Evolutionary conservation across 2,113 vertebrate genomes (phyloP).

Genomic region (Ivindomyrus marchei): DNA sequence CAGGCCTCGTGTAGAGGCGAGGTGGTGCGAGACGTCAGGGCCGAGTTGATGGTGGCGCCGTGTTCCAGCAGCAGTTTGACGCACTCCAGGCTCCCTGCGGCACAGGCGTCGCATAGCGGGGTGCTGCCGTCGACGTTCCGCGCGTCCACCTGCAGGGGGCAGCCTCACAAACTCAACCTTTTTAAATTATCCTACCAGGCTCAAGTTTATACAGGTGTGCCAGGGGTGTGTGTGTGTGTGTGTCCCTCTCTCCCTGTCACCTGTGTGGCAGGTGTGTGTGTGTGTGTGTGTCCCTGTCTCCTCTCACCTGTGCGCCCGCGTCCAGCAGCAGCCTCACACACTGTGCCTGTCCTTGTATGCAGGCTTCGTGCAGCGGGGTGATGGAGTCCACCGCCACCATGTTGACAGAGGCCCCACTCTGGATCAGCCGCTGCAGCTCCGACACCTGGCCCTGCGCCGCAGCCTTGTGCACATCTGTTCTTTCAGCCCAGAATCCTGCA

Average conservation of each 20-base stretch:
- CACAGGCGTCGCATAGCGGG: slow-evolving; percentile 78
- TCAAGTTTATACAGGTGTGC: background rate
- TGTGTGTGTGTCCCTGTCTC: background rate
- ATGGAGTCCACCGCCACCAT: slow-evolving; percentile 72
- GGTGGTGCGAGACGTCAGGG: slow-evolving; percentile 60
- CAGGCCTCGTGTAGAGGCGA: slow-evolving; percentile 88
- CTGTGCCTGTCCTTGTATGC: background rate
- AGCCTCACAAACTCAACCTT: background rate
- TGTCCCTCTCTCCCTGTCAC: too few relatives aligned
- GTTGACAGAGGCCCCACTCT: slow-evolving; percentile 77
- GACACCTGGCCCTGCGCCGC: slow-evolving; percentile 62
- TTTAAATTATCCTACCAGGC: background rate
- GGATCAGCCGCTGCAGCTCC: slow-evolving; percentile 69
- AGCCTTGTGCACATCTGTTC: slow-evolving; percentile 81
- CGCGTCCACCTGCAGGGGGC: slow-evolving; percentile 72
- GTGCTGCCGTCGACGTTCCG: slow-evolving; percentile 85
- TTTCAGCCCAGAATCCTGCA: slow-evolving; percentile 77
- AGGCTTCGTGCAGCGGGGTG: slow-evolving; percentile 42
- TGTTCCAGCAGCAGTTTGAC: slow-evolving; percentile 70
- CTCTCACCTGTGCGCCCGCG: background rate
- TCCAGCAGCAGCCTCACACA: slow-evolving; percentile 7
- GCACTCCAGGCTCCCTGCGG: slow-evolving; percentile 76
- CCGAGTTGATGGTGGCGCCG: slow-evolving; percentile 78
- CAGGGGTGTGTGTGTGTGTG: background rate
- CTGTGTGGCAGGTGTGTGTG: too few relatives aligned